Percentiles rank a stretch among this genome's conserved stretches.
These are phyloP conservation scores for Heteromyza rotundicornis DNA, from an alignment of 2,888 invertebrate species.

Conservation along the genomic window DNA sequence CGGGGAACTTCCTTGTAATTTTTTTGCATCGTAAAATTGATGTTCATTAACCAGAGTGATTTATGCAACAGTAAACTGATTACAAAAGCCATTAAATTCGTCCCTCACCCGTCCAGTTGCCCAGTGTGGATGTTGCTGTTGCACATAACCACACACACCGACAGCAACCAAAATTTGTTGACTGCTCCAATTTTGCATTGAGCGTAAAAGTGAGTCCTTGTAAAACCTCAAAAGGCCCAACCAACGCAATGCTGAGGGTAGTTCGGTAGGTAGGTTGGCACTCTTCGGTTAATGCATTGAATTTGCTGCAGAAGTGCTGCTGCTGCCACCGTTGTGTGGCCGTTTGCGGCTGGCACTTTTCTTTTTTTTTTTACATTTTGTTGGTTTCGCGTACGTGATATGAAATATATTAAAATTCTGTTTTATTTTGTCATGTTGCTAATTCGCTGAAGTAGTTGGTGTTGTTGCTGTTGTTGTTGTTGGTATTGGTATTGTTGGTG, in stretches of 20 bases:
- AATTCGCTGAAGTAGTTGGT: no score
- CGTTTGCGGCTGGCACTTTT: not conserved
- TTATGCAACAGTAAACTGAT: constrained; percentile 64
- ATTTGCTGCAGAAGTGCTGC: not conserved
- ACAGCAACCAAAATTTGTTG: no score
- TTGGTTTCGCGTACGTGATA: constrained; percentile 43
- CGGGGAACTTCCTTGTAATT: no score
- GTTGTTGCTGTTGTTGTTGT: not conserved
- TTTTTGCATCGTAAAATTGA: no score
- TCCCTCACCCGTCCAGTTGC: not conserved
- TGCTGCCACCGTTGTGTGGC: not conserved
- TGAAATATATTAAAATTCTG: constrained; percentile 41
- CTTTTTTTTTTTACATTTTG: no score
- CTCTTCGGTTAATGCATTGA: no score
- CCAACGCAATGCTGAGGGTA: no score
- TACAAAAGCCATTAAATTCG: not conserved
- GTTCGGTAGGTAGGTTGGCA: no score
- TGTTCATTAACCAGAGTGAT: constrained; percentile 1
- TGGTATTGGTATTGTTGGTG: not conserved
- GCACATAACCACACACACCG: not conserved
- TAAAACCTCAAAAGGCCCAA: no score
- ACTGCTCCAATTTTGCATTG: no score
- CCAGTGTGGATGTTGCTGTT: not conserved
- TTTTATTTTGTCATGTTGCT: not conserved
- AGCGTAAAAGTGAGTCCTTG: no score